Evolutionary conservation across 1,140 invertebrate species (phyloP).

Genomic region (Leucophenga varia): DNA sequence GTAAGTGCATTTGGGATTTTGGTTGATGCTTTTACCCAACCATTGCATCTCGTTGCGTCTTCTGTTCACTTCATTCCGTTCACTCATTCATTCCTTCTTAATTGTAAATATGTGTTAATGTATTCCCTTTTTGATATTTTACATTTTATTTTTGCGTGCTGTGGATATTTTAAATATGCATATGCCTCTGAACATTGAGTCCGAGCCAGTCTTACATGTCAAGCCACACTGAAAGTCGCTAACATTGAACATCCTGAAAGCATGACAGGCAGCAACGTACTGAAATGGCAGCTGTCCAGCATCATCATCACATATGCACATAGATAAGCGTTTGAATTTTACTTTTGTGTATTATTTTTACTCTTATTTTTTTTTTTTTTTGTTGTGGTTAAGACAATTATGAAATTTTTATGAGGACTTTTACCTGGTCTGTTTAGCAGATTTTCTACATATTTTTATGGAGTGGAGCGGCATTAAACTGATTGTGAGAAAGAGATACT

Average conservation of each 20-base stretch:
- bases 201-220: constrained; percentile 19
- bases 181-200: constrained; percentile 10
- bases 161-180: constrained; percentile 27
- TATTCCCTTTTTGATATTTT: constrained; percentile 46
- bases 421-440: too few species aligned
- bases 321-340: constrained; percentile 42
- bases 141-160: constrained; percentile 43
- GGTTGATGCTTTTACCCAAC: constrained; percentile 8
- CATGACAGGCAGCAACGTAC: too few species aligned
- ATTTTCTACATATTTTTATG: too few species aligned
- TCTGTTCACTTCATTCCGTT: too few species aligned
- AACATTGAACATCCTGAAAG: constrained; percentile 49
- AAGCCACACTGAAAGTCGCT: too few species aligned
- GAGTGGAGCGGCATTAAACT: too few species aligned
- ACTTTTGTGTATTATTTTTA: constrained; percentile 6
- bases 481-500: too few species aligned
- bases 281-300: constrained; percentile 14
- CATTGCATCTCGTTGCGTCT: constrained; percentile 2
- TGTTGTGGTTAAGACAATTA: constrained; percentile 32
- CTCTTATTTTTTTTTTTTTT: constrained; percentile 13
- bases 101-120: constrained; percentile 53
- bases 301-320: constrained; percentile 52
- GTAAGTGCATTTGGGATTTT: constrained; percentile 38
- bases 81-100: constrained; percentile 21
- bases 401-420: constrained; percentile 42